phyloP scores from a whole-genome alignment of 2,797 vertebrate species.

The Molossus molossus region DNA sequence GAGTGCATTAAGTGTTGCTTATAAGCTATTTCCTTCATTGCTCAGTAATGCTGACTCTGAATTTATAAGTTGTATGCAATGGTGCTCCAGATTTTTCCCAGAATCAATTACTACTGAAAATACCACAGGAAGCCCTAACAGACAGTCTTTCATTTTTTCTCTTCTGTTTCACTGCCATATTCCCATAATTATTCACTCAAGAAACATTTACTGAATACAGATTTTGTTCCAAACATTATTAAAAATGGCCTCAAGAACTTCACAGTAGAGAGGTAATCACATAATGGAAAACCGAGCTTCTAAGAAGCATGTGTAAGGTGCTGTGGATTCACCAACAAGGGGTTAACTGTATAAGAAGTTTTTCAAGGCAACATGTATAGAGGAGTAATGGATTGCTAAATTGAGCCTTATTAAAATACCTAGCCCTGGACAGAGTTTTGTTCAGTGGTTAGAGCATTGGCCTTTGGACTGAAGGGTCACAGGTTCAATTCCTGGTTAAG shows the following conservation, averaged over 20 bases:
- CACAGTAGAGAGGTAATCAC: not conserved
- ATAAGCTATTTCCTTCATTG: not conserved
- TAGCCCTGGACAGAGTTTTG: too few species aligned
- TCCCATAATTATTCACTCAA: not conserved
- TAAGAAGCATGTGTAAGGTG: not conserved
- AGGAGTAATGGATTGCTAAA: not conserved
- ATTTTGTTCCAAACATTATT: not conserved
- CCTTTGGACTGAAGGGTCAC: too few species aligned
- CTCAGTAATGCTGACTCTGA: not conserved
- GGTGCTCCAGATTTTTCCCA: slow-evolving; percentile 7
- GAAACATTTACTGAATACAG: not conserved
- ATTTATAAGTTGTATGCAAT: not conserved
- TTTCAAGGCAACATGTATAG: not conserved
- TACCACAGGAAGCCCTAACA: not conserved
- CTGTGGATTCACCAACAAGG: not conserved
- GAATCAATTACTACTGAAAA: not conserved
- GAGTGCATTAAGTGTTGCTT: not conserved
- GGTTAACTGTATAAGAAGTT: not conserved
- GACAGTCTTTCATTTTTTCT: not conserved
- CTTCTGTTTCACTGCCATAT: not conserved
- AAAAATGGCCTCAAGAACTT: not conserved
- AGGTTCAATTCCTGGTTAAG: too few species aligned
- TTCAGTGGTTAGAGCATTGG: too few species aligned
- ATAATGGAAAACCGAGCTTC: not conserved
- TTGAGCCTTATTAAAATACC: not conserved